Evolutionary conservation across 2,888 invertebrate genomes (phyloP).

Genomic region (Drosophila stalkeri): DNA sequence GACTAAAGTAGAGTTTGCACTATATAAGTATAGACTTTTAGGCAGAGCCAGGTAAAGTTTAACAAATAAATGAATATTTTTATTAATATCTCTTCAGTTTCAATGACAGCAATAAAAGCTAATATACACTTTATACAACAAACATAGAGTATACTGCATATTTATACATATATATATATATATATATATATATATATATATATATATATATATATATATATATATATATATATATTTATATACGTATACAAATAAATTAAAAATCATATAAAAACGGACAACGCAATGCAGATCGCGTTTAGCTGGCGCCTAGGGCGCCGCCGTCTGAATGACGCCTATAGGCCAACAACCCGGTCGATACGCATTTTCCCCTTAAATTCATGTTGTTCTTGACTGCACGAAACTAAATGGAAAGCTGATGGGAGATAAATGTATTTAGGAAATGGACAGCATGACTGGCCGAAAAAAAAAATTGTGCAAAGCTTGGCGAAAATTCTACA

Average conservation of each 20-base stretch:
- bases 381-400: conserved; percentile 19
- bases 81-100: background rate
- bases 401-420: conserved; percentile 2
- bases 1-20: no score
- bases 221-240: conserved; percentile 18
- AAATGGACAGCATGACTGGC: conserved; percentile 63
- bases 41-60: no score
- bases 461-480: conserved; percentile 48
- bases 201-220: conserved; percentile 14
- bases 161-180: conserved; percentile 10
- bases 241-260: conserved; percentile 70
- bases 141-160: background rate
- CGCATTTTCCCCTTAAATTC: conserved; percentile 62
- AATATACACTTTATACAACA: background rate
- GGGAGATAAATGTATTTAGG: conserved; percentile 67
- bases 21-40: no score
- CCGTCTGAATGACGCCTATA: conserved; percentile 59
- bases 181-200: conserved; percentile 18
- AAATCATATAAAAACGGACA: conserved; percentile 72
- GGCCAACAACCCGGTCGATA: conserved; percentile 69
- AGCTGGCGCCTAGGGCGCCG: conserved; percentile 63
- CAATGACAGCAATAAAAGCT: background rate
- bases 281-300: conserved; percentile 68
- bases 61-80: no score
- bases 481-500: conserved; percentile 36